These are phyloP conservation scores for Protomyctophum bolini DNA, from an alignment of 2,113 vertebrate genomes.

Conservation along the genomic window DNA sequence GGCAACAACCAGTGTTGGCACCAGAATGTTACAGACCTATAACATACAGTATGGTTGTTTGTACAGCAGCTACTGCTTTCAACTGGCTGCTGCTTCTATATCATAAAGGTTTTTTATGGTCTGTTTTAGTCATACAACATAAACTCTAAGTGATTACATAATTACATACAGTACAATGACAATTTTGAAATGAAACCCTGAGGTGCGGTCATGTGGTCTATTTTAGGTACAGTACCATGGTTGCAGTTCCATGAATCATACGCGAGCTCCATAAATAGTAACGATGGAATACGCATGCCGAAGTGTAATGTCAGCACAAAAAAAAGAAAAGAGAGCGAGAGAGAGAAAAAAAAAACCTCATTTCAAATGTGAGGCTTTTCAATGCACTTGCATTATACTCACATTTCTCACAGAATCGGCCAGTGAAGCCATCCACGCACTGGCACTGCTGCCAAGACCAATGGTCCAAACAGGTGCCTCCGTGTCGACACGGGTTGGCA, in stretches of 20 bases:
- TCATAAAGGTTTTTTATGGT: background rate
- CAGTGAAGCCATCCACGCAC: conserved; percentile 90
- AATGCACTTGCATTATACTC: conserved; percentile 60
- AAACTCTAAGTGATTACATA: conserved; percentile 12
- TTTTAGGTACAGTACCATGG: conserved; percentile 30
- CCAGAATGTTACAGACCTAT: no score
- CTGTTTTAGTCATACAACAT: conserved; percentile 14
- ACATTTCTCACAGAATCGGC: conserved; percentile 96
- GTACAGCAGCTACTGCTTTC: no score
- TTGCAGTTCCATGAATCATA: conserved; percentile 52
- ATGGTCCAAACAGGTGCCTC: conserved; percentile 89
- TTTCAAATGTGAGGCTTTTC: no score
- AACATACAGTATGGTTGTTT: no score
- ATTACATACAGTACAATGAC: conserved; percentile 23
- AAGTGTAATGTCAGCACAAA: conserved; percentile 32
- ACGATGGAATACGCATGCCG: conserved; percentile 26
- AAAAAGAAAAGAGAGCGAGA: background rate
- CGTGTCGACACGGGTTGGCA: conserved; percentile 87
- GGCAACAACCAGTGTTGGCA: no score
- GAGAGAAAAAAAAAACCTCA: no score
- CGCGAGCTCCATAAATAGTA: conserved; percentile 57
- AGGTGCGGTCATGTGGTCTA: conserved; percentile 29
- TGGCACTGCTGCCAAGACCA: conserved; percentile 97
- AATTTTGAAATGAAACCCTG: conserved; percentile 31
- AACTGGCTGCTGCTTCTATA: no score